Percentiles rank a stretch among this genome's conserved stretches.
phyloP scores from a whole-genome alignment of 2,113 vertebrate genomes.

The Triplophysa tibetana region DNA sequence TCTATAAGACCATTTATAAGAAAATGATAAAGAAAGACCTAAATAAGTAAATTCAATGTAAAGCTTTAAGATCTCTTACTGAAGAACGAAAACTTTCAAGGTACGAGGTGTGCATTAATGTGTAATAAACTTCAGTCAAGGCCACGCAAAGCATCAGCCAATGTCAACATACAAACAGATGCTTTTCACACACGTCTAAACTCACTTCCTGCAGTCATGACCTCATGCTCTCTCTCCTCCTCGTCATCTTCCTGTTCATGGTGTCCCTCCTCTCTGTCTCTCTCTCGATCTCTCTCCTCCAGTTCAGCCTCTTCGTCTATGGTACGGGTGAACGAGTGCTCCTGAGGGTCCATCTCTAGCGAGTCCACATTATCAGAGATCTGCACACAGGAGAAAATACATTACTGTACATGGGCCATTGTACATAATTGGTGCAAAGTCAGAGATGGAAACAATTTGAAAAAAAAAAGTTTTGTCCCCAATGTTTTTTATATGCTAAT shows the following conservation, averaged over 20 bases:
- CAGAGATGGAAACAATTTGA: no score
- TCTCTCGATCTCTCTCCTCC: slow-evolving; percentile 89
- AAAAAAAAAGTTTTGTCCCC: no score
- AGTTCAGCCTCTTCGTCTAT: slow-evolving; percentile 97
- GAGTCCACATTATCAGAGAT: slow-evolving; percentile 92
- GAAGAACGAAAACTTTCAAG: background rate
- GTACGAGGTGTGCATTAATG: background rate
- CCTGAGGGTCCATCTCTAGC: slow-evolving; percentile 88
- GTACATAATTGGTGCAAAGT: no score
- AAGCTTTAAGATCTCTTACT: background rate
- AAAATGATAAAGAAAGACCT: no score
- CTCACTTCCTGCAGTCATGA: slow-evolving; percentile 98
- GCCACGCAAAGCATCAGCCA: slow-evolving; percentile 21
- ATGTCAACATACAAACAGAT: background rate
- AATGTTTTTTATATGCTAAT: no score
- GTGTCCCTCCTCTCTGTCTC: slow-evolving; percentile 86
- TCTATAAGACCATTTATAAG: no score
- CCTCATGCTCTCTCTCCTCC: slow-evolving; percentile 93
- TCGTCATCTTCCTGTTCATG: slow-evolving; percentile 92
- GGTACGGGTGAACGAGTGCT: slow-evolving; percentile 91
- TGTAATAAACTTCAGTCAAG: background rate
- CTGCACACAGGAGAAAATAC: slow-evolving; percentile 61
- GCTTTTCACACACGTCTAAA: slow-evolving; percentile 41
- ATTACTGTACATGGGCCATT: no score
- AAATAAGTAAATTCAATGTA: background rate